These are phyloP conservation scores for Arctia plantaginis DNA, from an alignment of 2,888 invertebrate species.

Conservation along the genomic window DNA sequence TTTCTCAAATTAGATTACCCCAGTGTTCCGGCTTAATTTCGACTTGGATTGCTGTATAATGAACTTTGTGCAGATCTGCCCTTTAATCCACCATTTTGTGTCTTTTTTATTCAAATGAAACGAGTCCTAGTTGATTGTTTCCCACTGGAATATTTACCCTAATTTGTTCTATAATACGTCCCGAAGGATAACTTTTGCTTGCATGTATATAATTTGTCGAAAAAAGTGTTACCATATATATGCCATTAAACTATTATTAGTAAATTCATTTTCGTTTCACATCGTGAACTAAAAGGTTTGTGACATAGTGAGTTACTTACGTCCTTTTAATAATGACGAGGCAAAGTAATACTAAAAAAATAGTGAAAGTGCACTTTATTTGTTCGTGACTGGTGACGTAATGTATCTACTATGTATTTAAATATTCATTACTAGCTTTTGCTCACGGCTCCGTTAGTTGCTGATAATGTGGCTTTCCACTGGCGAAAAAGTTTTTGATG, in stretches of 20 bases:
- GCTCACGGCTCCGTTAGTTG: too few species aligned
- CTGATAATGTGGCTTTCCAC: too few species aligned
- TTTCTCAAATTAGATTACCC: constrained; percentile 50
- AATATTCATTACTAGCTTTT: background rate
- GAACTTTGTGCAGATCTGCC: constrained; percentile 43
- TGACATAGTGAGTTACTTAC: background rate
- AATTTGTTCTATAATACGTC: background rate
- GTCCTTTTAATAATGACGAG: background rate
- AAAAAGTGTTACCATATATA: background rate
- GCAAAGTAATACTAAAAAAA: background rate
- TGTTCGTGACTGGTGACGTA: background rate
- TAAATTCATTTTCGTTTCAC: background rate
- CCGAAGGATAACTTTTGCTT: background rate
- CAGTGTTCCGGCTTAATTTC: constrained; percentile 54
- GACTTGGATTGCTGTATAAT: constrained; percentile 53
- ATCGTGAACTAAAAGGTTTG: background rate
- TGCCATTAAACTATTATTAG: background rate
- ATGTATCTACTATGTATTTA: background rate
- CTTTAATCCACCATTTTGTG: constrained; percentile 23
- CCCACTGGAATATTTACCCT: background rate
- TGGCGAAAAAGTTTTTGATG: too few species aligned
- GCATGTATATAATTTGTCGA: background rate
- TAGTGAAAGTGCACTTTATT: background rate
- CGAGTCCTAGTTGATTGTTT: constrained; percentile 20
- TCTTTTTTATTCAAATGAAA: constrained; percentile 22